Percentiles rank a stretch among this genome's conserved stretches.
These are phyloP conservation scores for Macroramphosus scolopax DNA, from an alignment of 2,797 vertebrate genomes.

Conservation along the genomic window DNA sequence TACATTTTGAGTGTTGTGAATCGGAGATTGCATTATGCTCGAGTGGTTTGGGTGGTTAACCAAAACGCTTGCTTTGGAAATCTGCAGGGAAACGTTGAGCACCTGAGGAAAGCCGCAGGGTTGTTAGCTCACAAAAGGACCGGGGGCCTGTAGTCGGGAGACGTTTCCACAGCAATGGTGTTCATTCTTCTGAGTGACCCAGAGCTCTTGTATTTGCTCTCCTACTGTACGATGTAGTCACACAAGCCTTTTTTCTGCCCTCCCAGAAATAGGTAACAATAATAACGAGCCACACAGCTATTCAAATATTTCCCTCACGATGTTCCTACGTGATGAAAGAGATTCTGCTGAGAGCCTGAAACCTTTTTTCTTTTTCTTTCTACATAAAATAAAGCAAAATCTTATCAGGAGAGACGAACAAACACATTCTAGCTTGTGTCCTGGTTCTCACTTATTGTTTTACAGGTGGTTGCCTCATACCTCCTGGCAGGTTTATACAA, in stretches of 20 bases:
- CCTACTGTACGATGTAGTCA: slow-evolving; percentile 32
- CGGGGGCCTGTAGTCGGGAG: slow-evolving; percentile 21
- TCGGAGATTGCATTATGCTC: slow-evolving; percentile 73
- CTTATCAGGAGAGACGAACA: no score
- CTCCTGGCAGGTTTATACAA: slow-evolving; percentile 43
- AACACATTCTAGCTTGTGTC: no score
- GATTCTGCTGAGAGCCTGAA: no score
- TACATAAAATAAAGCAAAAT: no score
- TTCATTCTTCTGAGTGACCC: slow-evolving; percentile 41
- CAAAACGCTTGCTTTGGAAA: slow-evolving; percentile 64
- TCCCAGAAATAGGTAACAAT: no score
- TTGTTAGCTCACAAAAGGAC: slow-evolving; percentile 53
- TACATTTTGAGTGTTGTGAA: slow-evolving; percentile 69
- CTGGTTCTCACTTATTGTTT: slow-evolving; percentile 59
- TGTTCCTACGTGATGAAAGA: no score
- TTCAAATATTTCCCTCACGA: no score
- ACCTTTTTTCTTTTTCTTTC: no score
- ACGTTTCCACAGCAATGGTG: slow-evolving; percentile 47
- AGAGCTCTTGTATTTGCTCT: slow-evolving; percentile 55
- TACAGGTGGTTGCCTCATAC: slow-evolving; percentile 47
- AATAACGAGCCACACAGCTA: no score
- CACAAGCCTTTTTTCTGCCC: slow-evolving; percentile 10
- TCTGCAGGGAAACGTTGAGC: slow-evolving; percentile 65
- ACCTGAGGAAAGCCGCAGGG: slow-evolving; percentile 72
- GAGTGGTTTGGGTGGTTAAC: slow-evolving; percentile 76